Conservation (phyloP, 2,113 vertebrate genomes). For the Talpa occidentalis region DNA sequence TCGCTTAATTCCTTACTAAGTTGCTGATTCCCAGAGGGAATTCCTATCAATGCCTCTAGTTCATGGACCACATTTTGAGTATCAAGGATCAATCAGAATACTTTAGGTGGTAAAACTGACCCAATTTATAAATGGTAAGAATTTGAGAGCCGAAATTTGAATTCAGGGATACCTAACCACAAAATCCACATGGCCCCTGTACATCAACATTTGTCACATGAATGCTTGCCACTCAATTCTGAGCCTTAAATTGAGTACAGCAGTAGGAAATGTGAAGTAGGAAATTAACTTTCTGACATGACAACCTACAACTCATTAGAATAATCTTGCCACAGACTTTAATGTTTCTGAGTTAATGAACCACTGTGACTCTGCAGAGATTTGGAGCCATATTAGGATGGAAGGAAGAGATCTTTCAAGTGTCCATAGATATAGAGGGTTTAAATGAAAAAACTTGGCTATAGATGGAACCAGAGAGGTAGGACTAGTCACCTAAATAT, state of each 20-base stretch:
- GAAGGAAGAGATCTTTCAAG: background rate
- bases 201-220: background rate
- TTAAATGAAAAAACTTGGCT: background rate
- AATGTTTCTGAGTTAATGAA: constrained; percentile 72
- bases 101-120: background rate
- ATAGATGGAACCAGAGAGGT: background rate
- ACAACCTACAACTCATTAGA: constrained; percentile 40
- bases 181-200: rapidly evolving
- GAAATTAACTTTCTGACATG: background rate
- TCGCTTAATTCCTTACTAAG: background rate
- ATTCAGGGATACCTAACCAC: background rate
- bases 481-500: background rate
- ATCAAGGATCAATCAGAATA: too few species aligned
- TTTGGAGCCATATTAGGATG: constrained; percentile 37
- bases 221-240: background rate
- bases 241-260: background rate
- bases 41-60: too few species aligned
- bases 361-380: constrained; percentile 61
- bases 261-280: background rate
- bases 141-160: background rate
- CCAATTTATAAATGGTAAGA: background rate
- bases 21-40: background rate
- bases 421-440: background rate
- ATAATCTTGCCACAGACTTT: constrained; percentile 60
- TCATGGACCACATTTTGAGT: background rate